Percentiles rank a stretch among this genome's conserved stretches.
Evolutionary conservation across 2,113 vertebrate species (phyloP).

Genomic region (Thamnaconus septentrionalis): DNA sequence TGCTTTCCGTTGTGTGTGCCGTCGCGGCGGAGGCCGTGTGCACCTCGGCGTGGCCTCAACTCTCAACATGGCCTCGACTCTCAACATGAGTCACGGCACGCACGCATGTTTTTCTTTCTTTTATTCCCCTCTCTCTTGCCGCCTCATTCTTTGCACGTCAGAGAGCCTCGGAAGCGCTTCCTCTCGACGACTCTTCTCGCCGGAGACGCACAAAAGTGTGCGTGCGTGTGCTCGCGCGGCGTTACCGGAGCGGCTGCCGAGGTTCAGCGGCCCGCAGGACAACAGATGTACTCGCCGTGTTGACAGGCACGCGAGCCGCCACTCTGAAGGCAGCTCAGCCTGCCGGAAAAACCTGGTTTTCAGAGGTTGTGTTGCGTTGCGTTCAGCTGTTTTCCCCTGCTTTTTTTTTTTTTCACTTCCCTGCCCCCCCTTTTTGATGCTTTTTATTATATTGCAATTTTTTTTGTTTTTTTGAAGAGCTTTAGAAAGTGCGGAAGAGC

Average conservation of each 20-base stretch:
- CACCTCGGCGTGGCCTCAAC: constrained; percentile 4
- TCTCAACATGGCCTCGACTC: not conserved
- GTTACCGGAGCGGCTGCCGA: not conserved
- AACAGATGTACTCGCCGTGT: constrained; percentile 33
- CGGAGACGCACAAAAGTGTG: constrained; percentile 18
- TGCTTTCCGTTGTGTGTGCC: not conserved
- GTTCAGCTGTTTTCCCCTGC: too few relatives aligned
- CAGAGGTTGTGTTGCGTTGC: too few relatives aligned
- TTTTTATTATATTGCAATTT: too few relatives aligned
- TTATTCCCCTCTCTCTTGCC: too few relatives aligned
- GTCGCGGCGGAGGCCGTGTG: constrained; percentile 13
- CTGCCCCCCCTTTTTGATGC: too few relatives aligned
- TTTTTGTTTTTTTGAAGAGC: too few relatives aligned
- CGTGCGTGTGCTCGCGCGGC: not conserved
- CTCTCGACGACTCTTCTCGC: constrained; percentile 1
- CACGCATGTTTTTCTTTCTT: not conserved
- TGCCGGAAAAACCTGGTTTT: not conserved
- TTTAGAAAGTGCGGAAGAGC: too few relatives aligned
- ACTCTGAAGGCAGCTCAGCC: constrained; percentile 7
- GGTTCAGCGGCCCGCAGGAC: constrained; percentile 31
- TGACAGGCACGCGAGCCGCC: constrained; percentile 15
- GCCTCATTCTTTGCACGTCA: constrained; percentile 33
- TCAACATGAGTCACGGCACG: constrained; percentile 13
- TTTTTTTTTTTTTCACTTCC: too few relatives aligned
- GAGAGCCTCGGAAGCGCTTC: constrained; percentile 11